Conservation (phyloP, 2,797 vertebrate species). For the Peromyscus melanophrys region DNA sequence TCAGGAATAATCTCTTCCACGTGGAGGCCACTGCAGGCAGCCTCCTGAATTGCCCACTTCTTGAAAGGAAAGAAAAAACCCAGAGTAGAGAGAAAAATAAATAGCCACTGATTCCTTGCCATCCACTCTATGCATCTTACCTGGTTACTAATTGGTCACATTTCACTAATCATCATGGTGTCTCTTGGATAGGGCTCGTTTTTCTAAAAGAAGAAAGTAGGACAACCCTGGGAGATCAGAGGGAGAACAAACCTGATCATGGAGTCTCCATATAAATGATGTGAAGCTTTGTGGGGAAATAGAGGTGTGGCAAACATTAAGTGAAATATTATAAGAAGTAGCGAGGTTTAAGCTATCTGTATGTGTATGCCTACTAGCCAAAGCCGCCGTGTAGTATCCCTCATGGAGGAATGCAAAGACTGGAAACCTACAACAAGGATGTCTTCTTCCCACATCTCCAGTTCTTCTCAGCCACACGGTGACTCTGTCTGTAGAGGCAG, state of each 20-base stretch:
- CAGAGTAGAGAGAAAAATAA: neutral
- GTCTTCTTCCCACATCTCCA: rapidly evolving
- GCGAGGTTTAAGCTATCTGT: neutral
- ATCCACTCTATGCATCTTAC: rapidly evolving
- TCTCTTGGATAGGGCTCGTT: neutral
- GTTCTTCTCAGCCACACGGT: rapidly evolving
- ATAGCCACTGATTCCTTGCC: too few relatives aligned
- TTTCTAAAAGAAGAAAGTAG: neutral
- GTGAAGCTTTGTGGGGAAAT: neutral
- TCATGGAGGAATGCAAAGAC: neutral
- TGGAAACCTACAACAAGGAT: neutral
- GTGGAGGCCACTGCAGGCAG: neutral
- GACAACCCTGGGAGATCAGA: neutral
- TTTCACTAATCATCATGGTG: neutral
- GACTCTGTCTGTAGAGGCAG: neutral
- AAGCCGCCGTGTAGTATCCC: rapidly evolving
- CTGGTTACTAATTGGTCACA: neutral
- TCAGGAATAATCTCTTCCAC: neutral
- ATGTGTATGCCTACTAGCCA: neutral
- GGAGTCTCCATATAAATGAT: neutral
- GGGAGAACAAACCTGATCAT: neutral
- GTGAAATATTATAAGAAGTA: neutral
- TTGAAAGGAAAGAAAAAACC: neutral
- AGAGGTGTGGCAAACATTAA: too few relatives aligned
- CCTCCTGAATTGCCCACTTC: neutral